These are phyloP conservation scores for Caenorhabditis brenneri DNA, from an alignment of 1,140 invertebrate genomes.

Conservation along the genomic window DNA sequence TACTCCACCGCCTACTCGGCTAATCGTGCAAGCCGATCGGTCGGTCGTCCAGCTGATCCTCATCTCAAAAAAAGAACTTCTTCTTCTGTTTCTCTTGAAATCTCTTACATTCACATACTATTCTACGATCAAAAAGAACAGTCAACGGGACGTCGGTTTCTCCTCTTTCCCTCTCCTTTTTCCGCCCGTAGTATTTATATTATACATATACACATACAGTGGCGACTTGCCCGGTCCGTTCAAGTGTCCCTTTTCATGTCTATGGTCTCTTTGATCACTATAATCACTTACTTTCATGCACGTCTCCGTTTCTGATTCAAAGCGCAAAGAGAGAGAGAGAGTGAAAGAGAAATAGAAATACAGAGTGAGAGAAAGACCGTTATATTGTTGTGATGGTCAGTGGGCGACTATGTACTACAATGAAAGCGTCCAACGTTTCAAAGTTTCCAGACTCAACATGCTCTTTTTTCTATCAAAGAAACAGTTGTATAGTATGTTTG, in stretches of 20 bases:
- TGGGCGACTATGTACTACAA: slow-evolving; percentile 15
- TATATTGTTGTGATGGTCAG: slow-evolving; percentile 37
- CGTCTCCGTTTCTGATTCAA: slow-evolving; percentile 37
- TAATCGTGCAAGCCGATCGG: slow-evolving; percentile 39
- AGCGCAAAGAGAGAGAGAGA: background rate
- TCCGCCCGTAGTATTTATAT: slow-evolving; percentile 29
- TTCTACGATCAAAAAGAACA: slow-evolving; percentile 9
- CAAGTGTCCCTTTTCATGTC: background rate
- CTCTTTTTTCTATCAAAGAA: background rate
- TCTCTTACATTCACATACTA: background rate
- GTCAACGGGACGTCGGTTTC: slow-evolving; percentile 17
- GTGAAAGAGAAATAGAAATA: background rate
- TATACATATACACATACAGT: slow-evolving; percentile 41
- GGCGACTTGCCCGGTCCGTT: slow-evolving; percentile 29
- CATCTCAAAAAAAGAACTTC: slow-evolving; percentile 41
- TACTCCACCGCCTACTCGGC: background rate
- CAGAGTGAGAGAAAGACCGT: background rate
- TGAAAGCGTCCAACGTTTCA: slow-evolving; percentile 21
- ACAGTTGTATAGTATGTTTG: too few species aligned
- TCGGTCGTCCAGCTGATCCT: slow-evolving; percentile 12
- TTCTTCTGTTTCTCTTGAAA: background rate
- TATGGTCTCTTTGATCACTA: background rate
- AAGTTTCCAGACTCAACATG: slow-evolving; percentile 6
- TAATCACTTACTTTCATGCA: background rate
- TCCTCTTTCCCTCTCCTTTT: background rate